Percentiles rank a stretch among this genome's conserved stretches.
Evolutionary conservation across 2,888 invertebrate genomes (phyloP).

Genomic region (Pedicia rivosa): DNA sequence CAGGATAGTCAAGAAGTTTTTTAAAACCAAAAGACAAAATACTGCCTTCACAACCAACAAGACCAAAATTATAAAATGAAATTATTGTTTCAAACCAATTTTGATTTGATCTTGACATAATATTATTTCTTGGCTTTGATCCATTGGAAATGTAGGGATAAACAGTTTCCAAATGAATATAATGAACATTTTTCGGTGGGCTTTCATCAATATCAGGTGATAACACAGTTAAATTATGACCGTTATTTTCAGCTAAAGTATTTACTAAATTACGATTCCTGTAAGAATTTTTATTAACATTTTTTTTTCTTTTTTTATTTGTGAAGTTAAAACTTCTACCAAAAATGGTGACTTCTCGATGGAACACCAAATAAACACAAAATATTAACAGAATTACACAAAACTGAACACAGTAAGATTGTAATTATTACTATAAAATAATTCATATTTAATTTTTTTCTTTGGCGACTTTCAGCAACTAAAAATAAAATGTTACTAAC

Average conservation of each 20-base stretch:
- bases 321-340: background rate
- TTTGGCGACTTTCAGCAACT: too few species aligned
- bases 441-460: too few species aligned
- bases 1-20: constrained; percentile 16
- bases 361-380: constrained; percentile 7
- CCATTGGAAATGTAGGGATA: constrained; percentile 10
- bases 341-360: constrained; percentile 8
- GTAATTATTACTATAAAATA: too few species aligned
- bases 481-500: too few species aligned
- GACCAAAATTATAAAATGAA: constrained; percentile 8
- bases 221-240: constrained; percentile 14
- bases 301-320: background rate
- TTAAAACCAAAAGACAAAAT: constrained; percentile 16
- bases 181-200: constrained; percentile 15
- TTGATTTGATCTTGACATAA: background rate
- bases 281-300: too few species aligned
- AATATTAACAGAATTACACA: constrained; percentile 9
- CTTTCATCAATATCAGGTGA: constrained; percentile 15
- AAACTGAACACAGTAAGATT: too few species aligned
- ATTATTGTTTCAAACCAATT: constrained; percentile 4
- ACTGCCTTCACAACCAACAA: constrained; percentile 10
- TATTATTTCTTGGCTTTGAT: constrained; percentile 9
- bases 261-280: constrained; percentile 9
- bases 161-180: constrained; percentile 18
- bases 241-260: constrained; percentile 8